Evolutionary conservation across 2,888 invertebrate species (phyloP), one percentile per base, ranked within the genome.

Genomic region (Tipula confusa): DNA sequence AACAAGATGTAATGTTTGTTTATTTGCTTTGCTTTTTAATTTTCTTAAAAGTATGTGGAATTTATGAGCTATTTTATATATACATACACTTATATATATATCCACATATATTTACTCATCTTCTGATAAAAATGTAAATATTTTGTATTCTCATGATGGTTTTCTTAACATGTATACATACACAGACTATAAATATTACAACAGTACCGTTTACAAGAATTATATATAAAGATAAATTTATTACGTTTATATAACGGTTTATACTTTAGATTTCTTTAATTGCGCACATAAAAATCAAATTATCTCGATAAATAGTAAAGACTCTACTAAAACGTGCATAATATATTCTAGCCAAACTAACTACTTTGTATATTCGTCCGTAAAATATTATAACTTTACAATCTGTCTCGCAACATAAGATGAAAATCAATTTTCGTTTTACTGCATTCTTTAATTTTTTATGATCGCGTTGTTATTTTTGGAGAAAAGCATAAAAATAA

Each of bases 101-200:
- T 24, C 24, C 24, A 15, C 11, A 33, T 15, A 15, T 43, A 64
- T 64, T 64, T 64, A 64, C 64, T 64, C 64, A 24, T 64, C 64
- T 64, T 24, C 64, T 64, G 64, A 24, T 64, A 64, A 64, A 64
- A 64, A 64, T 64, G 64, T 64, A 64, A 64, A 64, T 64, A 64
- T 64, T 64, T 64, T 24, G 18, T 64, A 2, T 64, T 64, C 64
- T 64, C 64, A 64, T 64, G 64, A 64, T 64, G 13, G 18, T 64
- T 7, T 64, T 18, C n/a, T n/a, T n/a, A n/a, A n/a, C n/a, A n/a
- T n/a, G n/a, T n/a, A n/a, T n/a, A 64, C 24, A 64, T 9, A 64
- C 64, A 64, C 64, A 24, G 24, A 64, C 18, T 24, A 64, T 64
- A 64, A 64, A 64, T 64, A 64, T 64, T 64, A 64, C 64, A 43